Evolutionary conservation across 2,797 vertebrate species (phyloP).

Genomic region (Sorex maritimensis): DNA sequence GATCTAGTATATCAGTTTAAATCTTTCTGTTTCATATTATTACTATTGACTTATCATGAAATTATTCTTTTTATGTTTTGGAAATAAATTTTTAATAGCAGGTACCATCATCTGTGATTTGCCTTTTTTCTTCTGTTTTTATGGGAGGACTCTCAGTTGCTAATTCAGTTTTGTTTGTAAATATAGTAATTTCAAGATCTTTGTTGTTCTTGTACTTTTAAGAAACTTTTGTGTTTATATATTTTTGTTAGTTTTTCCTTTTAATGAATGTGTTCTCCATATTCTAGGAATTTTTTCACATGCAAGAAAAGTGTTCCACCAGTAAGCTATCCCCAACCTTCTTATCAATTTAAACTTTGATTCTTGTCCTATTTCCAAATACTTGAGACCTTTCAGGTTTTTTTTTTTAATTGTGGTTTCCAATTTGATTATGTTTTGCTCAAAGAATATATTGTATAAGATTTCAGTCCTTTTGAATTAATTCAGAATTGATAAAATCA

Average conservation of each 20-base stretch:
- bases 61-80: not conserved
- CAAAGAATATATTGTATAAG: not conserved
- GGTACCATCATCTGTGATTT: no score
- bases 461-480: slow-evolving; percentile 40
- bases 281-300: no score
- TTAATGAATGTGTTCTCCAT: slow-evolving; percentile 30
- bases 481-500: not conserved
- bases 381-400: not conserved
- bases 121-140: not conserved
- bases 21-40: not conserved
- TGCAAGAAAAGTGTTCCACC: no score
- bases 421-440: slow-evolving; percentile 1
- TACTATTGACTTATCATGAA: no score
- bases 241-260: slow-evolving; percentile 16
- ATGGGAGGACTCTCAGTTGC: slow-evolving; percentile 39
- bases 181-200: not conserved
- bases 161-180: not conserved
- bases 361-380: no score
- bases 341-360: slow-evolving; percentile 25
- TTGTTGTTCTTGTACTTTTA: not conserved
- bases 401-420: slow-evolving; percentile 15
- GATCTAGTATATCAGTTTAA: not conserved
- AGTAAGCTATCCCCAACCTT: no score
- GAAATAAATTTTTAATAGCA: not conserved
- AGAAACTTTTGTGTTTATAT: not conserved